These are phyloP conservation scores for Rhineura floridana DNA, from an alignment of 2,113 vertebrate species.

Conservation along the genomic window DNA sequence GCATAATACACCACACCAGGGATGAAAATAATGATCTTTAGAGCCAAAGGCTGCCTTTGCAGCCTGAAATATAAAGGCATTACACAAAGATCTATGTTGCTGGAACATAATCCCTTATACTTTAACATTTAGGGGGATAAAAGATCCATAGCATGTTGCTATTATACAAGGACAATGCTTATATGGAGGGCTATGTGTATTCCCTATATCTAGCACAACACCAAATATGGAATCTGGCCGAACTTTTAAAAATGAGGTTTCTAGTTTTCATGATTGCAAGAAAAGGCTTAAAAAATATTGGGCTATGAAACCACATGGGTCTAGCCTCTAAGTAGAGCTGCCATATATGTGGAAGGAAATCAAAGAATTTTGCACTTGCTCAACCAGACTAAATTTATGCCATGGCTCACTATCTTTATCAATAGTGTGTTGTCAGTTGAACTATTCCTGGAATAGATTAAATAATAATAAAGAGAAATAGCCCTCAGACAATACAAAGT, in stretches of 20 bases:
- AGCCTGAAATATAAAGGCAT: background rate
- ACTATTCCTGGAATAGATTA: background rate
- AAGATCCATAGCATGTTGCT: background rate
- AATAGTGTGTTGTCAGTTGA: background rate
- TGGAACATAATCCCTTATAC: background rate
- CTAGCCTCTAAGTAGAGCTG: background rate
- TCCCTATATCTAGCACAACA: background rate
- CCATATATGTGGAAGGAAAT: background rate
- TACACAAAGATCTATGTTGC: background rate
- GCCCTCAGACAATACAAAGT: background rate
- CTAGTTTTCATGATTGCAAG: background rate
- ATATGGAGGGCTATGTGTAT: background rate
- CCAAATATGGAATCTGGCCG: background rate
- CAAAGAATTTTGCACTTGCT: background rate
- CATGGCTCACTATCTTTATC: background rate
- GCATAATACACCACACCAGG: constrained; percentile 1
- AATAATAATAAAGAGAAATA: background rate
- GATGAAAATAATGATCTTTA: constrained; percentile 1
- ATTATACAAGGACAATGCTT: background rate
- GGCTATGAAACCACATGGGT: background rate
- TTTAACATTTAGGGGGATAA: background rate
- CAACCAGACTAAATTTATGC: background rate
- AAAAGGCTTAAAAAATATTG: background rate
- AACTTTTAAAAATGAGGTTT: background rate
- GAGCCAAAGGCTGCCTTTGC: constrained; percentile 6